phyloP scores from a whole-genome alignment of 2,113 vertebrate species.

The Chroicocephalus ridibundus region DNA sequence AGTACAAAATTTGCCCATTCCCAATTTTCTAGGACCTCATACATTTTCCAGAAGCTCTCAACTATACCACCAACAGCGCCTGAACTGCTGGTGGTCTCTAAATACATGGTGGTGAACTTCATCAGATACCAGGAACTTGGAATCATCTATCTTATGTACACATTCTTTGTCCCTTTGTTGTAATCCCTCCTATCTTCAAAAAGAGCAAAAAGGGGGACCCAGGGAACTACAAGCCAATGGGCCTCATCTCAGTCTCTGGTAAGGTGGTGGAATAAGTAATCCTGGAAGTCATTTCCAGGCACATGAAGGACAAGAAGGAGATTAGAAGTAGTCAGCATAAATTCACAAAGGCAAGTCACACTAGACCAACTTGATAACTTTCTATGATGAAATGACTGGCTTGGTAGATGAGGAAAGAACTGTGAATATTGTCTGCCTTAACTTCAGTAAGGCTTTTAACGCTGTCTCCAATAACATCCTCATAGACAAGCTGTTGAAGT shows the following conservation, averaged over 20 bases:
- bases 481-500: neutral
- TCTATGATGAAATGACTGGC: neutral
- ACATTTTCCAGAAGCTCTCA: neutral
- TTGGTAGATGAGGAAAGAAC: neutral
- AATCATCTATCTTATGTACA: neutral
- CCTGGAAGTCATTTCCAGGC: neutral
- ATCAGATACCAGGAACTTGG: neutral
- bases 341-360: neutral
- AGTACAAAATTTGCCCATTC: neutral
- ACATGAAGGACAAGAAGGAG: neutral
- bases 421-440: neutral
- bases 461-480: neutral
- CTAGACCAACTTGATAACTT: neutral
- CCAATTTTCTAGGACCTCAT: neutral
- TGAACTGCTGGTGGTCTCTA: neutral
- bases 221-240: neutral
- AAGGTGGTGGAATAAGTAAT: neutral
- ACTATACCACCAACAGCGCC: neutral
- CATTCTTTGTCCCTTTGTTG: neutral
- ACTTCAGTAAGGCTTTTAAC: neutral
- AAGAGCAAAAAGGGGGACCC: neutral
- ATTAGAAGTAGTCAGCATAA: neutral
- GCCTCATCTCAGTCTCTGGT: neutral
- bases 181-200: neutral
- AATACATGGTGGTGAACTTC: neutral